phyloP scores from a whole-genome alignment of 1,140 invertebrate genomes.

The Drosophila funebris region DNA sequence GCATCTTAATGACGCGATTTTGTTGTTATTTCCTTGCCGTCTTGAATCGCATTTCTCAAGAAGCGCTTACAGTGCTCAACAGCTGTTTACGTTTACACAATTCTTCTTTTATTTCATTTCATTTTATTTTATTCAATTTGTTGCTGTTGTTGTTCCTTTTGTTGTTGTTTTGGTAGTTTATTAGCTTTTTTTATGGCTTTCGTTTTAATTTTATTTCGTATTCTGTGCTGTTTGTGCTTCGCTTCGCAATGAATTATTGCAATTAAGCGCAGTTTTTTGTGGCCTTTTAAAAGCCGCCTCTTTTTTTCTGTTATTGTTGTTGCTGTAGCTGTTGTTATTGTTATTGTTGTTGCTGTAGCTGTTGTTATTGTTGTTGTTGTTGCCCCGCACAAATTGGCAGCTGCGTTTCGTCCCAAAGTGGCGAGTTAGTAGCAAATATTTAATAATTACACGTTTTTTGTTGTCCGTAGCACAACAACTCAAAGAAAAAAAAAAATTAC shows the following conservation, averaged over 20 bases:
- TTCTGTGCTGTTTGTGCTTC: conserved; percentile 40
- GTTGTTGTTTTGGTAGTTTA: conserved; percentile 53
- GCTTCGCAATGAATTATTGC: conserved; percentile 73
- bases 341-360: background rate
- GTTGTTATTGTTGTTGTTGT: background rate
- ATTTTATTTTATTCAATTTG: conserved; percentile 16
- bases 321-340: background rate
- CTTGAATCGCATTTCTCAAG: conserved; percentile 42
- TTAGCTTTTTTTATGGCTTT: conserved; percentile 76
- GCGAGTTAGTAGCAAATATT: conserved; percentile 70
- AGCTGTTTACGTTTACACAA: conserved; percentile 74
- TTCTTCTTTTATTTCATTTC: conserved; percentile 29
- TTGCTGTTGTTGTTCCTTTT: conserved; percentile 51
- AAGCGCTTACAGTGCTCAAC: conserved; percentile 42
- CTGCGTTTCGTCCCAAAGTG: conserved; percentile 53
- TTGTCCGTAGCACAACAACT: conserved; percentile 19
- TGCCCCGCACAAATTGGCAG: conserved; percentile 34
- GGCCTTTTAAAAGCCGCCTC: conserved; percentile 72
- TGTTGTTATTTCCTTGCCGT: conserved; percentile 46
- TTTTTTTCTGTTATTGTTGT: background rate
- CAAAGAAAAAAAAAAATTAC: conserved; percentile 28
- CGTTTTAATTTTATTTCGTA: conserved; percentile 55
- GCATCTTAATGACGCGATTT: conserved; percentile 45
- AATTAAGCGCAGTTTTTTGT: conserved; percentile 73
- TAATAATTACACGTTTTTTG: conserved; percentile 66